Base-by-base conservation (phyloP, 2,888 invertebrate species). In the Sarcophaga carnaria region DNA sequence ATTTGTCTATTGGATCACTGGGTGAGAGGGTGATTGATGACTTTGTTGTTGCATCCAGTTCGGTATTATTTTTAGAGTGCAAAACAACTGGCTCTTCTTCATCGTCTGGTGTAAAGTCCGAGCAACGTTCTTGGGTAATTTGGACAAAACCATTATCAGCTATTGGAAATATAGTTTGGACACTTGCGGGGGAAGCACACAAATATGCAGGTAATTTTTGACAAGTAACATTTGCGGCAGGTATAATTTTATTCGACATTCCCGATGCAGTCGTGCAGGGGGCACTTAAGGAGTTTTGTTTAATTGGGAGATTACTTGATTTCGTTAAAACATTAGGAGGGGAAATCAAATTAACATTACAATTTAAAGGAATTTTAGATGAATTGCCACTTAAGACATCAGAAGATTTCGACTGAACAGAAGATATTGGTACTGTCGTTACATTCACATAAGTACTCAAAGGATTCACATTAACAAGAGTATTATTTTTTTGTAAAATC, bases 61-160 rank as follows among this genome's bases (percentile, higher is more conserved):
- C 85, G 77, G 82, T 12, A 84, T 71, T 54, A 80, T 77, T 62
- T 79, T 87, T 74, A 89, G 62, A 84, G 75, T 90, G 90, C 89
- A 90, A 63, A 89, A 93, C 92, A 89, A 93, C 93, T 88, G 93
- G 92, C 89, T 93, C 92, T 89, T 93, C 93, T 89, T 93, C 93
- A 88, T 93, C 92, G 88, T 93, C 92, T 88, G 93, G 92, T 87
- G 92, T 92, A 87, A 92, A 93, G 86, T 93, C 93, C 75, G 93
- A 92, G 89, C 91, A 91, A 88, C 89, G 91, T 89, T 93, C 93
- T 90, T 92, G 91, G 69, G 91, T 90, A 88, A 93, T 91, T 91
- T 93, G 92, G 84, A 93, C 91, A 89, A 92, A 93, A 83, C 92
- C 92, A 89, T 91, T 92, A 90, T 93, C 94, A 88, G 93, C 93